Conservation (phyloP, 2,888 invertebrate species). For the Dicycla oo region DNA sequence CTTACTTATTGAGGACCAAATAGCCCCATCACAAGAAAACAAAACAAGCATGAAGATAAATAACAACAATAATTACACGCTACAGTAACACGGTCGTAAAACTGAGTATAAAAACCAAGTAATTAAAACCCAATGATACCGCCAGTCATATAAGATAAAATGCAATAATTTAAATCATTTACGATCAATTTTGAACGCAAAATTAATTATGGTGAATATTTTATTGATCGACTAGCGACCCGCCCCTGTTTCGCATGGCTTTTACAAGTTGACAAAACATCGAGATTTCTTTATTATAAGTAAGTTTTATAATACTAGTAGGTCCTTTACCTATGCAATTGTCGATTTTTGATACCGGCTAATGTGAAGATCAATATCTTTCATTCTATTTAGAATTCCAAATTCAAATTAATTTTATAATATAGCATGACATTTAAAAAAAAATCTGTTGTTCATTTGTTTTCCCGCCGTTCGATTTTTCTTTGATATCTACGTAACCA, state of each 20-base stretch:
- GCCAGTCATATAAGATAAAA: conserved; percentile 68
- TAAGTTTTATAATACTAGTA: too few species aligned
- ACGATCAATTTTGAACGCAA: conserved; percentile 66
- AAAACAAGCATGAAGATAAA: conserved; percentile 51
- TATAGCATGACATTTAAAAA: too few species aligned
- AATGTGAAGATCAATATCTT: too few species aligned
- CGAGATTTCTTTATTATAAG: neutral
- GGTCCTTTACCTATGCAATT: too few species aligned
- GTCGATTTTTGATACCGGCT: too few species aligned
- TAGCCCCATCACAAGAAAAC: conserved; percentile 47
- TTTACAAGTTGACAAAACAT: neutral
- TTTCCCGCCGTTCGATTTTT: too few species aligned
- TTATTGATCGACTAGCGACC: conserved; percentile 47
- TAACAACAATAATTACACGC: conserved; percentile 50
- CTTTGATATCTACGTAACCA: too few species aligned
- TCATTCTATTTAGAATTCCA: too few species aligned
- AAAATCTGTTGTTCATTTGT: too few species aligned
- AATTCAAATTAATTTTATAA: too few species aligned
- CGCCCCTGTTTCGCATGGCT: neutral
- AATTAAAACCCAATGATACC: conserved; percentile 61
- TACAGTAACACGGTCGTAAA: conserved; percentile 57
- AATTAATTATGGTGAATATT: conserved; percentile 72
- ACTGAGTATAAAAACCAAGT: conserved; percentile 58
- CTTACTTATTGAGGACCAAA: conserved; percentile 36
- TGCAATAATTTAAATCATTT: conserved; percentile 71